Conservation (phyloP, 2,113 vertebrate species). For the Neogobius melanostomus region DNA sequence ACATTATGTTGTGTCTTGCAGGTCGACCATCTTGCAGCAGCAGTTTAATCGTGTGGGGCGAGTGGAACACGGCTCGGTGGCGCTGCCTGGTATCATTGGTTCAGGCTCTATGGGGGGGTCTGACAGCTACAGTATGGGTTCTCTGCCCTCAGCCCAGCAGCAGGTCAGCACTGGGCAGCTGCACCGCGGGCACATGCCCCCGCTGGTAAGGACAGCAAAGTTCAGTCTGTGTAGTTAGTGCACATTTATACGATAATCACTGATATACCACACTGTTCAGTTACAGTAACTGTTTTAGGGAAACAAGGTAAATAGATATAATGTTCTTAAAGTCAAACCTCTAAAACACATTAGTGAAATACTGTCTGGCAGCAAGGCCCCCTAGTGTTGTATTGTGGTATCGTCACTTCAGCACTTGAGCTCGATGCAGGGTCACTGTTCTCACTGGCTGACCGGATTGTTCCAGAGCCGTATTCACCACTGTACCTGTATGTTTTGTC, state of each 20-base stretch:
- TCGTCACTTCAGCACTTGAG: neutral
- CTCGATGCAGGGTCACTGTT: neutral
- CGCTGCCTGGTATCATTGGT: constrained; percentile 92
- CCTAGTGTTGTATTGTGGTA: neutral
- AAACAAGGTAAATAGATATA: no score
- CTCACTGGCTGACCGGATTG: neutral
- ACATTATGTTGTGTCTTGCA: constrained; percentile 42
- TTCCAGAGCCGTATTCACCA: no score
- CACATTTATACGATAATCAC: neutral
- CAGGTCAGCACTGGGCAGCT: constrained; percentile 96
- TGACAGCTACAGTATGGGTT: constrained; percentile 91
- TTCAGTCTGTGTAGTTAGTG: neutral
- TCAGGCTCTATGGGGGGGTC: constrained; percentile 92
- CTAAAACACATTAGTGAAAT: neutral
- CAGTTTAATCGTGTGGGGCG: constrained; percentile 94
- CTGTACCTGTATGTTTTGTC: constrained; percentile 48
- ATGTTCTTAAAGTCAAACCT: no score
- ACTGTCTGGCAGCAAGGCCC: neutral
- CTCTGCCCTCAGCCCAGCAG: constrained; percentile 94
- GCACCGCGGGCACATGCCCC: constrained; percentile 98
- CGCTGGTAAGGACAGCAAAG: constrained; percentile 82
- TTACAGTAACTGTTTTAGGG: no score
- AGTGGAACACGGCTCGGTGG: constrained; percentile 92
- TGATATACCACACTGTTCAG: no score
- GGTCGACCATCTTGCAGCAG: constrained; percentile 96